These are phyloP conservation scores for Andricus curvator DNA, from an alignment of 2,888 invertebrate species.

Conservation along the genomic window DNA sequence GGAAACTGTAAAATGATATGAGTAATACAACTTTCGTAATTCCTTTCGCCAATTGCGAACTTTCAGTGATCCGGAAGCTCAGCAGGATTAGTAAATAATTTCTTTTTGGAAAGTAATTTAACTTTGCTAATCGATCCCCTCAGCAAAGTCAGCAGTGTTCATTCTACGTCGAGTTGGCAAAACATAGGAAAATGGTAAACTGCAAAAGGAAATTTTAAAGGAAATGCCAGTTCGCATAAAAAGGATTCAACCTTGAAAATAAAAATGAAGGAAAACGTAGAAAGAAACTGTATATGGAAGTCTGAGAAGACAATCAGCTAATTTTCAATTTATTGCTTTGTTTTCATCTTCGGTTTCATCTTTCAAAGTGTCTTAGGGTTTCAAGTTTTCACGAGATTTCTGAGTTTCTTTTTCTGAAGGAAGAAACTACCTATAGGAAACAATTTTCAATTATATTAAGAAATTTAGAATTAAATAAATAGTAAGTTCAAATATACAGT, in stretches of 20 bases:
- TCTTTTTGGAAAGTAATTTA: slow-evolving; percentile 29
- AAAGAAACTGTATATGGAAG: background rate
- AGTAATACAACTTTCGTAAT: background rate
- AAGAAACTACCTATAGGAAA: slow-evolving; percentile 18
- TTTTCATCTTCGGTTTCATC: slow-evolving; percentile 5
- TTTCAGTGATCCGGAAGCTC: background rate
- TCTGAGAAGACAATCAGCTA: background rate
- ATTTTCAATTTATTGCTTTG: background rate
- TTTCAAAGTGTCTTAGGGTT: background rate
- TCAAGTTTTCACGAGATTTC: background rate
- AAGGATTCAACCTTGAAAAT: background rate
- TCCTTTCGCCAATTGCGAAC: background rate
- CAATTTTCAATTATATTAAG: background rate
- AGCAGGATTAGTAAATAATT: slow-evolving; percentile 27
- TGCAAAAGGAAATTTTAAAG: background rate
- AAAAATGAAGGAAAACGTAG: background rate
- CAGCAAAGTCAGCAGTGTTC: background rate
- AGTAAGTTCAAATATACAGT: no score
- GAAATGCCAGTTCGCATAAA: background rate
- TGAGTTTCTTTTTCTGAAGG: slow-evolving; percentile 14
- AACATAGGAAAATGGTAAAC: background rate
- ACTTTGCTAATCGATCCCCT: slow-evolving; percentile 11
- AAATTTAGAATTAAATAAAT: no score
- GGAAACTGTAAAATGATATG: background rate
- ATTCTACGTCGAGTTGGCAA: background rate